Percentiles rank a stretch among this genome's conserved stretches.
Conservation (phyloP, 2,113 vertebrate genomes). For the Phainopepla nitens region DNA sequence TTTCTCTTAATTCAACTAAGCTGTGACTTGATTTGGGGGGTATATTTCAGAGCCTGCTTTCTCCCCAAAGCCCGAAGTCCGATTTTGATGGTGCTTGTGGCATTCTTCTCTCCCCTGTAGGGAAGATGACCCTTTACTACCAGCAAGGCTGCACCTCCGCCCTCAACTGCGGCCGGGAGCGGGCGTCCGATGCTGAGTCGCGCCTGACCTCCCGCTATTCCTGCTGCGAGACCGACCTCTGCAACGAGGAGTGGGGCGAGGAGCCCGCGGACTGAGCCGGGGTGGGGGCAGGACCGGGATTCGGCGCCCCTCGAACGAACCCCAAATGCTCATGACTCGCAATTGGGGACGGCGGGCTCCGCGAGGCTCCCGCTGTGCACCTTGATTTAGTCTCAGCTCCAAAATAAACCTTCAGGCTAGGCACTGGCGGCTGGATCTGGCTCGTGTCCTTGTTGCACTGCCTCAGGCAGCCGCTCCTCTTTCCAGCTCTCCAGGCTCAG, state of each 20-base stretch:
- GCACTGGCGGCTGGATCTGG: neutral
- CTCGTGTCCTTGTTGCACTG: neutral
- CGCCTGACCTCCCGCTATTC: neutral
- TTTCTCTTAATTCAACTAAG: neutral
- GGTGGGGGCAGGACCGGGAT: fast-evolving
- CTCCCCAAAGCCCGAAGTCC: fast-evolving
- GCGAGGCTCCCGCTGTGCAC: fast-evolving
- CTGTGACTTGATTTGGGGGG: neutral
- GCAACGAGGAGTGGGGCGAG: neutral
- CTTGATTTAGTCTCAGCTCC: neutral
- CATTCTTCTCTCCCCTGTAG: neutral
- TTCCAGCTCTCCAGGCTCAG: neutral
- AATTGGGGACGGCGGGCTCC: fast-evolving
- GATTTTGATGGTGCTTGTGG: neutral
- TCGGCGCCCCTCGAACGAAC: fast-evolving
- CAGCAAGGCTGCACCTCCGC: conserved; percentile 1
- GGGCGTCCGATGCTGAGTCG: neutral
- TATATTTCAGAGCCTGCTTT: neutral
- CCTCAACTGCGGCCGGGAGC: neutral
- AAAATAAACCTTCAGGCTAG: neutral
- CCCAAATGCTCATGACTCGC: fast-evolving
- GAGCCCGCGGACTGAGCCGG: neutral
- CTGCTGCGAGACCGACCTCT: conserved; percentile 21
- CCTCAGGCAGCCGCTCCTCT: neutral
- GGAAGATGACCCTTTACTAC: neutral